Conservation (phyloP, 2,113 vertebrate genomes). For the Actenoides lindsayi region DNA sequence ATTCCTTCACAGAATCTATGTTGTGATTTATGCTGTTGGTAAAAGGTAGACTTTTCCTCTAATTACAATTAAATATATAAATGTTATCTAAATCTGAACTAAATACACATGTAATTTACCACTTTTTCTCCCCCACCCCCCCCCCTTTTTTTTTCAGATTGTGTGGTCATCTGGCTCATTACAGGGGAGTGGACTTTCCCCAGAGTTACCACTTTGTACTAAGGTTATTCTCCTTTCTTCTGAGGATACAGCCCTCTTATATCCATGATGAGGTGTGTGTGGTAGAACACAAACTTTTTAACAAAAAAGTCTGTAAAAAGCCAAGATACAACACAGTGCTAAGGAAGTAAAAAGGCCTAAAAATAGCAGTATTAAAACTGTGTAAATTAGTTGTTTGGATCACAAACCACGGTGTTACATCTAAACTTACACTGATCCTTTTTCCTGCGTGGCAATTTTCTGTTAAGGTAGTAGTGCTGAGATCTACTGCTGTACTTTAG, state of each 20-base stretch:
- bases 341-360: constrained; percentile 19
- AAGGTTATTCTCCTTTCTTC: constrained; percentile 77
- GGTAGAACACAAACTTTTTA: constrained; percentile 78
- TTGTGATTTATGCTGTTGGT: background rate
- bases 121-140: background rate
- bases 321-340: background rate
- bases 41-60: background rate
- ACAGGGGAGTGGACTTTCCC: constrained; percentile 73
- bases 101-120: background rate
- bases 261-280: constrained; percentile 79
- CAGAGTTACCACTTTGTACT: constrained; percentile 79
- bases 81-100: background rate
- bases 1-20: background rate
- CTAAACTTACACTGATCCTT: background rate
- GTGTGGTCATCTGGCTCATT: constrained; percentile 73
- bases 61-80: background rate
- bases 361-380: background rate
- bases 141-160: constrained; percentile 43
- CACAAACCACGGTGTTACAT: background rate
- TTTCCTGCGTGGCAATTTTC: background rate
- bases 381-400: background rate
- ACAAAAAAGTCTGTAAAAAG: constrained; percentile 52
- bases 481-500: background rate
- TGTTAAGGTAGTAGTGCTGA: background rate
- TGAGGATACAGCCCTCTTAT: constrained; percentile 70